These are phyloP conservation scores for Xylota sylvarum DNA, from an alignment of 2,888 invertebrate genomes.

Conservation along the genomic window DNA sequence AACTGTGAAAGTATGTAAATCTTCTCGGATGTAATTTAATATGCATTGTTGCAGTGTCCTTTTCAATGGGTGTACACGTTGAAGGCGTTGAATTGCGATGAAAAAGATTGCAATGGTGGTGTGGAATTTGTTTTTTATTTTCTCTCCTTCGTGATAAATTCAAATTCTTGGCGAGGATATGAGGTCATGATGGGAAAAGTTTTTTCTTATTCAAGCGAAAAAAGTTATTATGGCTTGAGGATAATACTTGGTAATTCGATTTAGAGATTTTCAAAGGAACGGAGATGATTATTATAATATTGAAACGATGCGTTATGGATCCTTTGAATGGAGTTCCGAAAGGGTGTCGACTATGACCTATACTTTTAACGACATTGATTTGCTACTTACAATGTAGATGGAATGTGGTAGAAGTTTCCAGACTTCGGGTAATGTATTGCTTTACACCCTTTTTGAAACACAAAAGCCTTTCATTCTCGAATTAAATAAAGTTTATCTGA, in stretches of 20 bases:
- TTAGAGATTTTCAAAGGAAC: neutral
- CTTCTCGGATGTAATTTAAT: conserved; percentile 64
- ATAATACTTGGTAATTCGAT: neutral
- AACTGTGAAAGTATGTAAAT: conserved; percentile 61
- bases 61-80: conserved; percentile 9
- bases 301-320: no score
- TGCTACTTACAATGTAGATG: neutral
- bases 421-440: no score
- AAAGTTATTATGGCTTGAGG: neutral
- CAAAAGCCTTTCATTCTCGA: no score
- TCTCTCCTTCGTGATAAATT: conserved; percentile 33
- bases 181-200: conserved; percentile 44
- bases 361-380: neutral
- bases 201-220: neutral
- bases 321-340: neutral
- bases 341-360: neutral
- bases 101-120: conserved; percentile 23
- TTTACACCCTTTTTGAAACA: no score
- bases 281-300: no score
- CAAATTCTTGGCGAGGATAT: conserved; percentile 40
- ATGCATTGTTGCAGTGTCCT: conserved; percentile 55
- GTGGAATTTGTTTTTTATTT: conserved; percentile 5
- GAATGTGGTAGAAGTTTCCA: no score
- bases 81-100: conserved; percentile 37
- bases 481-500: no score